Evolutionary conservation across 2,113 vertebrate species (phyloP), one percentile per base, ranked within the genome.

Genomic region (Trogon melanurus): DNA sequence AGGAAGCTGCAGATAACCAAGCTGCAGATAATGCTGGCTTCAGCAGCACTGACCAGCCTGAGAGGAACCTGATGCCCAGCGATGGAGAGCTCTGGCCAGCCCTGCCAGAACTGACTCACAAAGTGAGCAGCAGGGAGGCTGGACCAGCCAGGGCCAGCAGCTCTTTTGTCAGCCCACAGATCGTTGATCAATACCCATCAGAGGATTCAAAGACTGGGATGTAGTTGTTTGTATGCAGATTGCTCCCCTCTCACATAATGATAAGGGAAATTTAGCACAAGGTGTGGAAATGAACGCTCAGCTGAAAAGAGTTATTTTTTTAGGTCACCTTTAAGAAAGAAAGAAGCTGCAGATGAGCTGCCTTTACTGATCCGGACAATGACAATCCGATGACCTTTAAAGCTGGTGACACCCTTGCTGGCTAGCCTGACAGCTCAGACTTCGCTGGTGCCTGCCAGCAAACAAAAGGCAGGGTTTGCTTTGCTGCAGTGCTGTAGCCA

Each of bases 201-300:
- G 81, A 80, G 81, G 60, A 94, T 53, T 88, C 57, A 50, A 56
- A 41, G 54, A 54, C 64, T 78, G 66, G 74, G 85, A 94, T 70
- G 89, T 50, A 56, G 89, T 44, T 93, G 84, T 93, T 95, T 94
- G 85, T 95, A 97, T 95, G 94, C 79, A 88, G 79, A 96, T 91
- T 56, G 23, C 44, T 89, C 71, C 62, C 64, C 25, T 76, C 58
- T 85, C 91, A 82, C 50, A 79, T 15, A 1, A 1, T 2, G 84
- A 82, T 93, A 93, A 75, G 61, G 48, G n/a, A 79, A 84, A 88
- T 92, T 65, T 66, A 91, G 81, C 70, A 86, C 53, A 86, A 76
- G 45, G 36, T 89, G 65, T 73, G 61, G 74, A 95, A 95, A 83
- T 70, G 87, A 95, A 90, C 11, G 54, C 72, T 86, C 16, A 10